Percentiles rank a stretch among this genome's conserved stretches.
Conservation (phyloP, 2,797 vertebrate genomes). For the Rhincodon typus region DNA sequence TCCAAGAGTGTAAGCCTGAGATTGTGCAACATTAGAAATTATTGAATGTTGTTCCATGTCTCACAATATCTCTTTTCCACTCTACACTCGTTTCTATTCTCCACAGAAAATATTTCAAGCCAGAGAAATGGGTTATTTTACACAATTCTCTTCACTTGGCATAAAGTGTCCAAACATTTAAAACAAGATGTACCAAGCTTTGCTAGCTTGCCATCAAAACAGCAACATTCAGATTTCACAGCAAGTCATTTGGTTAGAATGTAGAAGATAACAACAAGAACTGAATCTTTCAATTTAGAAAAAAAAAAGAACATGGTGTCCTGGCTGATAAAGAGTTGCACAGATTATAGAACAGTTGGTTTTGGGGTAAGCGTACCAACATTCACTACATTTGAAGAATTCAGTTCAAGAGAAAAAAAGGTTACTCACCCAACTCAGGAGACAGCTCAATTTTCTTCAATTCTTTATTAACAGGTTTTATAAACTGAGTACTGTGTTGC, state of each 20-base stretch:
- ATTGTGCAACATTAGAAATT: background rate
- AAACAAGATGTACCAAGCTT: background rate
- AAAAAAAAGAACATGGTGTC: background rate
- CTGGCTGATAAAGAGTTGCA: background rate
- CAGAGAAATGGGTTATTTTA: background rate
- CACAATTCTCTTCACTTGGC: background rate
- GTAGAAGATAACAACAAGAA: background rate
- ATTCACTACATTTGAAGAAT: background rate
- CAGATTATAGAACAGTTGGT: background rate
- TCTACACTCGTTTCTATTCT: background rate
- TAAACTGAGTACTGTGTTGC: conserved; percentile 47
- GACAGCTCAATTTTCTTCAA: conserved; percentile 58
- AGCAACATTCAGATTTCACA: background rate
- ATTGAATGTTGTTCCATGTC: background rate
- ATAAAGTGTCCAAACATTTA: background rate
- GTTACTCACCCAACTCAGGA: conserved; percentile 76
- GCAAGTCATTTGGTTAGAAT: background rate
- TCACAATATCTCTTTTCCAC: background rate
- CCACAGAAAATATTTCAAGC: background rate
- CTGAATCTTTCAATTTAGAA: too few relatives aligned
- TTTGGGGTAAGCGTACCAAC: background rate
- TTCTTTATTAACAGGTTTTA: conserved; percentile 48
- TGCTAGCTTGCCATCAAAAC: background rate
- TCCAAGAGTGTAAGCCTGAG: background rate
- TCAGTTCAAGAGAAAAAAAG: background rate